Base-by-base conservation (phyloP, 2,888 invertebrate genomes). In the Xylota sylvarum region DNA sequence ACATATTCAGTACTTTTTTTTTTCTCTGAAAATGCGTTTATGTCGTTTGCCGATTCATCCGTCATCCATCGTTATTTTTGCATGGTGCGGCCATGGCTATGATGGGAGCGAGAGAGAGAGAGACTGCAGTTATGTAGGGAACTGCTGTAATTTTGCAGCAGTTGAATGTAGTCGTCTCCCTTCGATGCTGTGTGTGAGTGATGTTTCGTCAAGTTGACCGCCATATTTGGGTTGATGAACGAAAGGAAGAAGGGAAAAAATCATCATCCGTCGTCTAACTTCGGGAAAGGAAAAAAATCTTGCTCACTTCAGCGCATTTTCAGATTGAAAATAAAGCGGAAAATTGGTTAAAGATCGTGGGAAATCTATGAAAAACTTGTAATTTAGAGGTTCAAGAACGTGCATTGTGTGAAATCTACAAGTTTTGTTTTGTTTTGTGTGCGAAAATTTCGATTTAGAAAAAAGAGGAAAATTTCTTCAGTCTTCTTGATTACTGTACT, bases 361-460 rank as follows among this genome's bases (percentile, higher is more conserved):
- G 79, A 89, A 90, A 89, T 88, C 88, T 79, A 80, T 70, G 40
- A 87, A 79, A 88, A 90, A 88, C 46, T 77, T 73, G 65, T 81
- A 89, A 83, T 88, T 89, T 35, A 89, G 76, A 88, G 70, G 74
- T 74, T 88, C 67, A 56, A 79, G 62, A 76, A 87, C 65, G 78
- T 88, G 78, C 87, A 88, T 74, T 72, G 14, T 73, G 60, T 89
- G 56, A 89, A 89, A 89, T 88, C 89, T 67, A 6, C 46, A 37
- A 64, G 58, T 89, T 89, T 88, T 87, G 69, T 58, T 76, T 40
- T 88, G 88, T 82, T 89, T 89, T 88, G 88, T 88, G 88, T 88
- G 73, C 84, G 81, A 89, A 90, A 91, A 90, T 83, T 89, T 84
- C 69, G 81, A 88, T 89, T 89, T 88, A 90, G 91, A 74, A 60